Evolutionary conservation across 2,113 vertebrate species (phyloP).

Genomic region (Fregetta grallaria): DNA sequence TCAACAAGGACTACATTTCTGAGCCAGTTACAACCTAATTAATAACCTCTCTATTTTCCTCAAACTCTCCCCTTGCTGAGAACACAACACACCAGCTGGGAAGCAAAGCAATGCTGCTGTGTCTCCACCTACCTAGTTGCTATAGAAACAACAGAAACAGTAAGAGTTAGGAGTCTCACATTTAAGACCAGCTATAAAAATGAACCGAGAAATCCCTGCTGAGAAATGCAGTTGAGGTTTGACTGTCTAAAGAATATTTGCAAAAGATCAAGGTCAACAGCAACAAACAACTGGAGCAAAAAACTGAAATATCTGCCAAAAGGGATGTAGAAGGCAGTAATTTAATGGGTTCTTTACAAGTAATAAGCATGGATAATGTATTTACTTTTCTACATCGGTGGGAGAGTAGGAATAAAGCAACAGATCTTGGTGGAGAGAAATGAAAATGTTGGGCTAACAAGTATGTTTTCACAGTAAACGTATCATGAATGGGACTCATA

Average conservation of each 20-base stretch:
- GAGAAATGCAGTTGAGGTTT: slow-evolving; percentile 25
- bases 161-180: slow-evolving; percentile 42
- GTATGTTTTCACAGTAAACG: not conserved
- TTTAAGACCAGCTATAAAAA: slow-evolving; percentile 67
- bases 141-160: slow-evolving; percentile 74
- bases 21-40: slow-evolving; percentile 52
- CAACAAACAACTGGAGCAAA: not conserved
- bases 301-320: not conserved
- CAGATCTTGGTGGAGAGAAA: not conserved
- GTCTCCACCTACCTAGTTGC: slow-evolving; percentile 67
- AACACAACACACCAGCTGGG: slow-evolving; percentile 68
- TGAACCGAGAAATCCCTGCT: slow-evolving; percentile 52
- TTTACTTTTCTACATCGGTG: not conserved
- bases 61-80: slow-evolving; percentile 40
- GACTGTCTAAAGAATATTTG: slow-evolving; percentile 26
- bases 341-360: not conserved
- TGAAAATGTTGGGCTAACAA: not conserved
- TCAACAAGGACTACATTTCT: slow-evolving; percentile 2
- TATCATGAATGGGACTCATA: not conserved
- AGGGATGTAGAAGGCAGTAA: not conserved
- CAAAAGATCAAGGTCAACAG: slow-evolving; percentile 23
- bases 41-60: slow-evolving; percentile 30
- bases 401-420: not conserved
- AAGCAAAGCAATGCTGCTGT: slow-evolving; percentile 58
- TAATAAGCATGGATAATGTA: not conserved